Evolutionary conservation across 2,113 vertebrate species (phyloP).

Genomic region (Neopipo cinnamomea): DNA sequence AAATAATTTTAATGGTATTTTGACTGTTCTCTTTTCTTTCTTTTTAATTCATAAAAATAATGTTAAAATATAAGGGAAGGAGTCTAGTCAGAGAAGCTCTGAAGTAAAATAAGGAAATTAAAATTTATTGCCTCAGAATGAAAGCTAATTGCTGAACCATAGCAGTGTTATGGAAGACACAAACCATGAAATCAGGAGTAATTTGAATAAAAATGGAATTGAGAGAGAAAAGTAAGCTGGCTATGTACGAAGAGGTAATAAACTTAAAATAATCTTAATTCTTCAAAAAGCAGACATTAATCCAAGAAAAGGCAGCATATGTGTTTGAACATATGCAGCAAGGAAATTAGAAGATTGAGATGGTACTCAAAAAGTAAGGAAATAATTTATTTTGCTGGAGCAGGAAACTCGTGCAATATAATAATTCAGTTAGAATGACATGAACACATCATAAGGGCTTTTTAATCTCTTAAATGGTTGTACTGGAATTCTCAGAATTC

Average conservation of each 20-base stretch:
- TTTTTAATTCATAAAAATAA: background rate
- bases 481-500: background rate
- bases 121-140: background rate
- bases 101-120: background rate
- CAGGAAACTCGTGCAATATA: background rate
- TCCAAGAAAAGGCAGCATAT: background rate
- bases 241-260: background rate
- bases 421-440: background rate
- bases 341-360: background rate
- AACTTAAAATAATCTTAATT: background rate
- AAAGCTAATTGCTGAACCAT: constrained; percentile 3
- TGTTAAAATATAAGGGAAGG: background rate
- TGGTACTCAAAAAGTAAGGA: background rate
- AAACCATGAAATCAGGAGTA: background rate
- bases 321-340: background rate
- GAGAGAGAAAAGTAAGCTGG: background rate
- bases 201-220: constrained; percentile 16
- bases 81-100: background rate
- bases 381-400: background rate
- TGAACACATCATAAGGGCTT: background rate
- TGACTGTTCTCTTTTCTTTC: background rate
- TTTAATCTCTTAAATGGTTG: background rate
- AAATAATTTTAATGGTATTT: background rate
- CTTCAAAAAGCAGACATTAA: background rate
- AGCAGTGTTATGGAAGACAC: background rate